A percentile compares a stretch with the other conserved stretches of the same genome.
Evolutionary conservation across 2,888 invertebrate genomes (phyloP).

Genomic region (Calliopum simillimum): DNA sequence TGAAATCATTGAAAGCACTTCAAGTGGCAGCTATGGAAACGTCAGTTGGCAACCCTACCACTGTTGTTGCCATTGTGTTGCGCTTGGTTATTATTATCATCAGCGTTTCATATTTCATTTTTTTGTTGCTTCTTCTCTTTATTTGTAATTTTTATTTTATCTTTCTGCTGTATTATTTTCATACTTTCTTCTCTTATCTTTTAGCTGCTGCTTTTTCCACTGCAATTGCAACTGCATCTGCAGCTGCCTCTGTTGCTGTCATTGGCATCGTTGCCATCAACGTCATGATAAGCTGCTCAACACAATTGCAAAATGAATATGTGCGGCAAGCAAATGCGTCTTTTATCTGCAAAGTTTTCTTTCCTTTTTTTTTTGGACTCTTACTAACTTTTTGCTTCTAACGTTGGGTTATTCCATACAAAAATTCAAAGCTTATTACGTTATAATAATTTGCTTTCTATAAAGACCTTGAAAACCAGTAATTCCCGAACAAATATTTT

Average conservation of each 20-base stretch:
- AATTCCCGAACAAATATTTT: too few species aligned
- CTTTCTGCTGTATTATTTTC: background rate
- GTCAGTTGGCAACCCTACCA: background rate
- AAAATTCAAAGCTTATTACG: too few species aligned
- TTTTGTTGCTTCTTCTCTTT: background rate
- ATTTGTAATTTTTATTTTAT: background rate
- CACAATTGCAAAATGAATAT: constrained; percentile 2
- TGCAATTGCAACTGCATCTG: background rate
- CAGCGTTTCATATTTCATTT: background rate
- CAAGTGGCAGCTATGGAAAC: background rate
- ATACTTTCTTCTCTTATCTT: background rate
- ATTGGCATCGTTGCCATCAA: constrained; percentile 11
- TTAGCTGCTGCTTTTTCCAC: background rate
- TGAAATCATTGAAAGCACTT: constrained; percentile 26
- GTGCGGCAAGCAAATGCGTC: background rate
- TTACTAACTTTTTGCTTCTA: too few species aligned
- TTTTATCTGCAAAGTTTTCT: too few species aligned
- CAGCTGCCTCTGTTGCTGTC: background rate
- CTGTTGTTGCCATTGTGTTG: background rate
- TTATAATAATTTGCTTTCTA: too few species aligned
- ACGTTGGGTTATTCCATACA: too few species aligned
- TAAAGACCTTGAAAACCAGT: too few species aligned
- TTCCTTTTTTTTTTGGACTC: too few species aligned
- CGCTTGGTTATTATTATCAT: background rate
- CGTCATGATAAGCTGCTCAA: constrained; percentile 18